phyloP scores from a whole-genome alignment of 2,113 vertebrate genomes.

The Alaudala cheleensis region DNA sequence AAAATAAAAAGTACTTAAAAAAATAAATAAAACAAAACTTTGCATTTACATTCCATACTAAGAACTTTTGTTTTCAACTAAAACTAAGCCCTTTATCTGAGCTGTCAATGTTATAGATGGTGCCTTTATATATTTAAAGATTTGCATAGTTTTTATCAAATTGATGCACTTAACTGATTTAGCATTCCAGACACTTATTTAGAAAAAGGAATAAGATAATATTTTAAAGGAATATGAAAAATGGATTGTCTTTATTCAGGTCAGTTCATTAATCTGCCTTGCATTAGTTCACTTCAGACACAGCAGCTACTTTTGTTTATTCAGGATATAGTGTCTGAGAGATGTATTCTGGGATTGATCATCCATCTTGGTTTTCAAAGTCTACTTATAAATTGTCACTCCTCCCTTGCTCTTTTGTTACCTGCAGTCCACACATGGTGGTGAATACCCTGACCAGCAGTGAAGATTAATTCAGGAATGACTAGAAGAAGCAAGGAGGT shows the following conservation, averaged over 20 bases:
- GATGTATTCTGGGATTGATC: neutral
- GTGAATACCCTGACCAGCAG: neutral
- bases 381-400: neutral
- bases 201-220: neutral
- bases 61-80: conserved; percentile 56
- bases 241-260: conserved; percentile 12
- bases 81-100: conserved; percentile 67
- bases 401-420: neutral
- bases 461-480: neutral
- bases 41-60: conserved; percentile 50
- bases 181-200: conserved; percentile 45
- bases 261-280: neutral
- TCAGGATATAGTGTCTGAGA: neutral
- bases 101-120: conserved; percentile 78
- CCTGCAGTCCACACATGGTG: neutral
- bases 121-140: conserved; percentile 65
- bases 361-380: neutral
- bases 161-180: conserved; percentile 67
- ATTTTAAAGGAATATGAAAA: conserved; percentile 64
- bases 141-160: conserved; percentile 75
- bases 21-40: conserved; percentile 14
- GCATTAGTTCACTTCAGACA: neutral
- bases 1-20: neutral
- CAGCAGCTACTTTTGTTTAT: neutral
- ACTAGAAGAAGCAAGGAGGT: neutral